Evolutionary conservation across 2,113 vertebrate genomes (phyloP).

Genomic region (Saccopteryx leptura): DNA sequence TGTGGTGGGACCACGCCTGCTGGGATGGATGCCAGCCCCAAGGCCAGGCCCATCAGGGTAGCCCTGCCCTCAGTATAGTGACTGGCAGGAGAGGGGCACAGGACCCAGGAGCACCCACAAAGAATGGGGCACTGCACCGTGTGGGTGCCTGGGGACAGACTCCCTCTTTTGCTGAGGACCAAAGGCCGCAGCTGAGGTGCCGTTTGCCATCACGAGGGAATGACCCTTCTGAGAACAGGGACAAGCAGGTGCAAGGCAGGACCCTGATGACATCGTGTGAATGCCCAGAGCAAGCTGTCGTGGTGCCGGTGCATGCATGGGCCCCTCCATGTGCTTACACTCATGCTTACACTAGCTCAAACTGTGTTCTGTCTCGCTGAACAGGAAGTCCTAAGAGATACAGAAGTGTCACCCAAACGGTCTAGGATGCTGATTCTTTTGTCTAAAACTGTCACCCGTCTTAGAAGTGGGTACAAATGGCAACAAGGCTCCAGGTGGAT

Average conservation of each 20-base stretch:
- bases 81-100: background rate
- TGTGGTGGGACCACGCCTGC: rapidly evolving
- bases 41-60: background rate
- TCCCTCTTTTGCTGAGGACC: background rate
- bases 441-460: background rate
- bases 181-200: rapidly evolving
- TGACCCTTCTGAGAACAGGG: background rate
- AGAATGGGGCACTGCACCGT: background rate
- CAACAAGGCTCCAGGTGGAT: rapidly evolving
- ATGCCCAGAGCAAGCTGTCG: background rate
- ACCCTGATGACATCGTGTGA: rapidly evolving
- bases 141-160: no score
- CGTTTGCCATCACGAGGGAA: background rate
- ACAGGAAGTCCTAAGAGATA: background rate
- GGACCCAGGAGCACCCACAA: no score
- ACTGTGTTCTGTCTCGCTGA: background rate
- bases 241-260: background rate
- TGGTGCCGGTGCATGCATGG: background rate
- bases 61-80: rapidly evolving
- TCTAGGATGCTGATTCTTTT: background rate
- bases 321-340: background rate
- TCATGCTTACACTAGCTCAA: background rate
- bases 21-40: rapidly evolving
- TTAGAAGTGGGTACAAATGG: background rate
- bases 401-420: no score